phyloP scores from a whole-genome alignment of 2,888 invertebrate species.

The Limnephilus auricula region DNA sequence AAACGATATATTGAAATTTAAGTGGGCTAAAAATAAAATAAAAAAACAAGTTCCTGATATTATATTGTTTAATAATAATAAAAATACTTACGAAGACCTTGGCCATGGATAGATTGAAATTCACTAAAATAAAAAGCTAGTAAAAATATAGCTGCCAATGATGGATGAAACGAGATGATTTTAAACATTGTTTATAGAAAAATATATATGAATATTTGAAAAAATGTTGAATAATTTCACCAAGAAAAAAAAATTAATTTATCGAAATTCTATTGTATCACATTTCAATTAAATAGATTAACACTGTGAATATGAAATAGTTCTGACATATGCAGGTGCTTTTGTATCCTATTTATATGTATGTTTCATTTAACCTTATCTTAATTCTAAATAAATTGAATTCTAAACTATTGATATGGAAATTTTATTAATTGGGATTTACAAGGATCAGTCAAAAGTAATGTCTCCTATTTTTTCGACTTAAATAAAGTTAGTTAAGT shows the following conservation, averaged over 20 bases:
- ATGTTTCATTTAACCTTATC: not conserved
- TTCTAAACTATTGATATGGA: not conserved
- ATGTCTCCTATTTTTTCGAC: too few relatives aligned
- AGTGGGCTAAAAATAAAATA: too few relatives aligned
- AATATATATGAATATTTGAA: not conserved
- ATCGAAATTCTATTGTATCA: not conserved
- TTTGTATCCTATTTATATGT: not conserved
- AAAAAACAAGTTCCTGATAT: too few relatives aligned
- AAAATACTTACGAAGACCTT: conserved; percentile 13
- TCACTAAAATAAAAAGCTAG: not conserved
- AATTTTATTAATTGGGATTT: not conserved
- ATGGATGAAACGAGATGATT: not conserved
- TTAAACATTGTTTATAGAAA: not conserved
- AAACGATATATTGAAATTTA: too few relatives aligned
- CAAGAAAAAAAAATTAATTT: not conserved
- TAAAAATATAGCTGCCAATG: not conserved
- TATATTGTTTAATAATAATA: not conserved
- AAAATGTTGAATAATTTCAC: not conserved
- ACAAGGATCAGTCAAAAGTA: too few relatives aligned
- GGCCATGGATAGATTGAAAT: not conserved
- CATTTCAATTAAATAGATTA: not conserved
- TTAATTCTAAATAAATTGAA: not conserved
- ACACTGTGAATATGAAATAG: not conserved
- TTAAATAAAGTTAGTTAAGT: too few relatives aligned
- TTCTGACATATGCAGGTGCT: not conserved